Percentiles rank a stretch among this genome's conserved stretches.
phyloP scores from a whole-genome alignment of 2,888 invertebrate genomes.

The Theodoxus fluviatilis region DNA sequence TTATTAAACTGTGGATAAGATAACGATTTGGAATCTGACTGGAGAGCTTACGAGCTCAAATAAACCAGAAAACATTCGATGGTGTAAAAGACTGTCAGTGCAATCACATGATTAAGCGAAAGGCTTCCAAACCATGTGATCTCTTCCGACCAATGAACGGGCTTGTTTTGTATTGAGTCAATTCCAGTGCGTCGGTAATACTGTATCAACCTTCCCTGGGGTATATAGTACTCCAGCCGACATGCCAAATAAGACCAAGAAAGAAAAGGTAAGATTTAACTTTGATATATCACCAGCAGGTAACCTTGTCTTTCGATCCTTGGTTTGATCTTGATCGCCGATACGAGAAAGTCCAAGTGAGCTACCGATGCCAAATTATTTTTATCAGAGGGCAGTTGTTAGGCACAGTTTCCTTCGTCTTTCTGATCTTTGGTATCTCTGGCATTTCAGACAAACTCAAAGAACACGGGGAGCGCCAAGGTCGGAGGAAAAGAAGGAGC shows the following conservation, averaged over 20 bases:
- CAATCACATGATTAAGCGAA: conserved; percentile 26
- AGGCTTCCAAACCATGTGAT: conserved; percentile 47
- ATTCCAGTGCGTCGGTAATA: conserved; percentile 40
- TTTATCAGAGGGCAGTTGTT: conserved; percentile 28
- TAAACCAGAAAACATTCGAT: too few relatives aligned
- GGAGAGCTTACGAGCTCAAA: too few relatives aligned
- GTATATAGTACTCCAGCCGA: conserved; percentile 38
- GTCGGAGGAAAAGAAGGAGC: conserved; percentile 50
- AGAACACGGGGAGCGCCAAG: conserved; percentile 49
- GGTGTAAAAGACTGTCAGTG: neutral
- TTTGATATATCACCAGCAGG: neutral
- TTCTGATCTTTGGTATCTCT: neutral
- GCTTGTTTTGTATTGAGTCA: conserved; percentile 54
- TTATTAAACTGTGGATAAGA: too few relatives aligned
- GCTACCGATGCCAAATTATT: conserved; percentile 24
- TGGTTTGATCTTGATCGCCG: neutral
- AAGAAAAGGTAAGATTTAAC: conserved; percentile 52
- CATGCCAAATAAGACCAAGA: conserved; percentile 61
- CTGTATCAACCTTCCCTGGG: conserved; percentile 35
- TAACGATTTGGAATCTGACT: too few relatives aligned
- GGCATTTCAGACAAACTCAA: conserved; percentile 50
- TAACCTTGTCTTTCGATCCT: neutral
- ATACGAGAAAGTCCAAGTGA: neutral
- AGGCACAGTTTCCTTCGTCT: conserved; percentile 28
- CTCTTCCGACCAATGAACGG: conserved; percentile 45